Base-by-base conservation (phyloP, 2,888 invertebrate species). In the Drosophila stalkeri region DNA sequence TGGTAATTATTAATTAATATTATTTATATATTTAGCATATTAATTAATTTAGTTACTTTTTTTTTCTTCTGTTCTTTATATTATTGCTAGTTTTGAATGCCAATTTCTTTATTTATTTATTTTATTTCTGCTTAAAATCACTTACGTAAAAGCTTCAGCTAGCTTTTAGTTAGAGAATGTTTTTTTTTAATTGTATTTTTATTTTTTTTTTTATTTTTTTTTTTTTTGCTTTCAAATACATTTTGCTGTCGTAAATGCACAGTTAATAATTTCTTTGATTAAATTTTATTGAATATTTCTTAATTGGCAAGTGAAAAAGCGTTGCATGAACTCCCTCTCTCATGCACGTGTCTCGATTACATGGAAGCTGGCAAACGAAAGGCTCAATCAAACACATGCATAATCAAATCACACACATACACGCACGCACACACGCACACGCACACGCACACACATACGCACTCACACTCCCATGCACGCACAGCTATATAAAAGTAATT, bases 161-260 rank as follows among this genome's bases (percentile, higher is more conserved):
- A 18, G 82, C 82, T 75, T 75, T 75, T 71, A 68, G 69, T 70
- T 69, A 49, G 55, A 31, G 56, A 52, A 55, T 62, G 12, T 54
- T 16, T 31, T 37, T n/a, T 1, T 12, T 23, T 20, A n/a, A n/a
- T n/a, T n/a, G n/a, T n/a, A n/a, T 20, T 44, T 23, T 27, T n/a
- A 4, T 0, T 20, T 46, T 46, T 7, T 44, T 3, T 31, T 41
- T 4, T 27, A 27, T 27, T 7, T 12, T 43, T 11, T 20, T 27
- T 9, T 8, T 7, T 14, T 31, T 49, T 27, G 49, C 18, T 61
- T 64, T 70, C 39, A 62, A 60, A 80, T 80, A 76, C 52, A 61
- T 61, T 73, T 75, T 59, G 56, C 67, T 75, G 54, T 81, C 56
- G 51, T 78, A 80, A 78, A 78, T 80, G 78, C 78, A 77, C 63